These are phyloP conservation scores for Sphaerodactylus townsendi DNA, from an alignment of 2,113 vertebrate species.

Conservation along the genomic window DNA sequence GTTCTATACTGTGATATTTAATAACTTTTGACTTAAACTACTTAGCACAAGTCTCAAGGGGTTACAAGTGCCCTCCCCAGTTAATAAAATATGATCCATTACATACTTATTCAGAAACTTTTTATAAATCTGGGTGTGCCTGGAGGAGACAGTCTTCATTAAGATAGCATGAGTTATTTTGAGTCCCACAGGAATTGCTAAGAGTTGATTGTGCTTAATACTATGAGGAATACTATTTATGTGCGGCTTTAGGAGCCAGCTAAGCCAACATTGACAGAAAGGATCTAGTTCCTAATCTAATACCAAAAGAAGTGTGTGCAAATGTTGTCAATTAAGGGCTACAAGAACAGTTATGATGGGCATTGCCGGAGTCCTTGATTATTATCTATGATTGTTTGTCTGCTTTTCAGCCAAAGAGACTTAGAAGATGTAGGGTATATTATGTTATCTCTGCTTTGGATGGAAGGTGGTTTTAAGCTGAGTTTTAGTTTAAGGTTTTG, in stretches of 20 bases:
- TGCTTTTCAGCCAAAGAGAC: no score
- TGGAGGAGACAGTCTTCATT: neutral
- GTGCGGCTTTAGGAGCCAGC: neutral
- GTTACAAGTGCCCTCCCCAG: no score
- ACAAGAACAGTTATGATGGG: neutral
- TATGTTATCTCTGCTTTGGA: no score
- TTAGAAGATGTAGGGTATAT: no score
- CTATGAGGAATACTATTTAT: neutral
- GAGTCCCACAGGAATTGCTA: neutral
- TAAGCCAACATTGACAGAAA: neutral
- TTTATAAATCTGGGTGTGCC: constrained; percentile 2
- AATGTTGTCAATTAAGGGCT: neutral
- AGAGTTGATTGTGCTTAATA: neutral
- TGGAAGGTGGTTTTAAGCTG: no score
- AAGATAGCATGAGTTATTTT: neutral
- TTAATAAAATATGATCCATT: neutral
- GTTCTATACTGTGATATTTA: neutral
- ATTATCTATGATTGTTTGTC: neutral
- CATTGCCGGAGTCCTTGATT: neutral
- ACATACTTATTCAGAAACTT: neutral
- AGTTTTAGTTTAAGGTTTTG: no score
- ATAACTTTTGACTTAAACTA: neutral
- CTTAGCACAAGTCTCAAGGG: neutral
- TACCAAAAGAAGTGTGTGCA: neutral
- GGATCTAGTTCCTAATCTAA: neutral